Base-by-base conservation (phyloP, 2,113 vertebrate genomes). In the Seriola aureovittata region DNA sequence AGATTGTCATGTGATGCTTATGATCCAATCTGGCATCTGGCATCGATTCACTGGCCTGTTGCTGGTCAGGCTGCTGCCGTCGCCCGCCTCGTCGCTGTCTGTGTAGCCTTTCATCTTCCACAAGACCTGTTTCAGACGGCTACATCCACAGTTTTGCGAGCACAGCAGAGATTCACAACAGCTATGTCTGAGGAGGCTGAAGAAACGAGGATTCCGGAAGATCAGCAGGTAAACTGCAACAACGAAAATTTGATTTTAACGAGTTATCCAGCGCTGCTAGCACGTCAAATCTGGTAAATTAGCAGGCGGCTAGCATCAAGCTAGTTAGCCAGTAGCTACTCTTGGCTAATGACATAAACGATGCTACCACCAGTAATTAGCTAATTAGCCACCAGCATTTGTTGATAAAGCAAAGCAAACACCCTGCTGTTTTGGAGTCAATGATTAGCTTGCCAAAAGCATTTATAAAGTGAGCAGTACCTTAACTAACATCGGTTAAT, bases 131-230 rank as follows among this genome's bases (percentile, higher is more conserved):
- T 68, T 23, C 4, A 8, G 11, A 65, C 62, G 46, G 63, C 11
- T n/a, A 14, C 64, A 65, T 1, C n/a, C 29, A 64, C 63, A 29
- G 9, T 60, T 80, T 57, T 25, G 23, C 6, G 10, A 66, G 2
- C 52, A 68, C 4, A 70, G 42, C 21, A 16, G 40, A 54, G 36
- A 70, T 36, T 63, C 19, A 29, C 0, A 5, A 48, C 71, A 58
- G n/a, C 11, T 0, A 94, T 94, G 94, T 93, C 93, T 11, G 87
- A 83, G 32, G 85, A 92, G 62, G 68, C 76, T 14, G 89, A 88
- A 71, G 91, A 50, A 58, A 82, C 76, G 32, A 81, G 34, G 66
- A 64, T 74, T 44, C 29, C 68, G 0, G 91, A 94, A 4, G 94
- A 94, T 17, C 90, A 89, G 70, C 89, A 90, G 91, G 93, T 94